A percentile compares a stretch with the other conserved stretches of the same genome.
Evolutionary conservation across 2,113 vertebrate genomes (phyloP).

Genomic region (Ovis canadensis): DNA sequence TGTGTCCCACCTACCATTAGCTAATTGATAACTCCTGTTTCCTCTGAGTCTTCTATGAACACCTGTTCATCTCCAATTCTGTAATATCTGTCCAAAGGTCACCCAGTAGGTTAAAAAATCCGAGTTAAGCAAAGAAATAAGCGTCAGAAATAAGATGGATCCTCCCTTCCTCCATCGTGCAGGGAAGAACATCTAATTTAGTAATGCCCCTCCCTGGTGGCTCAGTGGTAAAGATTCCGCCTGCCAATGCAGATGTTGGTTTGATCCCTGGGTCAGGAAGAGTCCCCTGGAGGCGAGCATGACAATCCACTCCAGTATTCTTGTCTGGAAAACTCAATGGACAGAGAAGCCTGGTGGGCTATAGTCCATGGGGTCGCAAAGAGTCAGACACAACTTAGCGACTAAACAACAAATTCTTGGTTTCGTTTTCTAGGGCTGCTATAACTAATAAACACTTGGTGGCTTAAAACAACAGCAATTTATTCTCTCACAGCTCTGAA

Average conservation of each 20-base stretch:
- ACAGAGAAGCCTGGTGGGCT: background rate
- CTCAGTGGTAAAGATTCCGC: rapidly evolving
- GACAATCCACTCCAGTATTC: background rate
- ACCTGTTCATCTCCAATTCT: background rate
- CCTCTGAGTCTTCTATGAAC: background rate
- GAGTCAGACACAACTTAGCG: background rate
- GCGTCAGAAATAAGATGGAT: background rate
- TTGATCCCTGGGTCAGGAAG: background rate
- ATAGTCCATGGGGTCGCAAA: background rate
- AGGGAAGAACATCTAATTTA: background rate
- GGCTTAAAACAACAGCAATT: background rate
- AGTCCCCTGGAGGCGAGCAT: background rate
- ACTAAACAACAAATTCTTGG: background rate
- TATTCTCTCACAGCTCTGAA: background rate
- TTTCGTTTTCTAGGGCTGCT: background rate
- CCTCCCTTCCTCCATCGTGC: background rate
- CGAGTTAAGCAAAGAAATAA: background rate
- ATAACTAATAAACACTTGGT: background rate
- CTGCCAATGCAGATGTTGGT: background rate
- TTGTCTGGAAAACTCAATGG: background rate
- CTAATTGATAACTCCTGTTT: background rate
- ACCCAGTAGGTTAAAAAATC: too few species aligned
- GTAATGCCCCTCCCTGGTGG: background rate
- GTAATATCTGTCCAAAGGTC: background rate
- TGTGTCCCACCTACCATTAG: background rate